phyloP scores from a whole-genome alignment of 2,797 vertebrate genomes.

The Aeoliscus strigatus region DNA sequence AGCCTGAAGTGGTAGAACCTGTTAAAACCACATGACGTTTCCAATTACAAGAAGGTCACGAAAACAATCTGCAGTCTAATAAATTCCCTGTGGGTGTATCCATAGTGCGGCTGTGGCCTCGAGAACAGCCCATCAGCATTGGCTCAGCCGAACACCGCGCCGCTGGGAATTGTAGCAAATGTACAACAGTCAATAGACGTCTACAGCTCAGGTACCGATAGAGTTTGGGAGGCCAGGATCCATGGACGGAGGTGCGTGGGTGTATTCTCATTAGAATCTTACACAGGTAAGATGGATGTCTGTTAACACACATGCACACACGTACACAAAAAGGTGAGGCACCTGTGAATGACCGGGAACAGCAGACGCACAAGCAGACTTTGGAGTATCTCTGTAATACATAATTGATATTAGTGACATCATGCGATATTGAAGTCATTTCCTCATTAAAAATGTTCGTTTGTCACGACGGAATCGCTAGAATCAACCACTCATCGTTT shows the following conservation, averaged over 20 bases:
- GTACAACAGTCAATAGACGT: slow-evolving; percentile 63
- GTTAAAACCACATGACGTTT: slow-evolving; percentile 58
- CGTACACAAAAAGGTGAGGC: slow-evolving; percentile 62
- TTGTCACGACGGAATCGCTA: slow-evolving; percentile 4
- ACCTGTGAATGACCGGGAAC: slow-evolving; percentile 72
- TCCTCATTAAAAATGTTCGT: slow-evolving; percentile 46
- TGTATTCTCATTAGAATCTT: slow-evolving; percentile 28
- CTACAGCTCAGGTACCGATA: slow-evolving; percentile 56
- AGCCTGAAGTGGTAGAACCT: slow-evolving; percentile 50
- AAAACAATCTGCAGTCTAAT: slow-evolving; percentile 52
- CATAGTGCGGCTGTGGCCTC: slow-evolving; percentile 31
- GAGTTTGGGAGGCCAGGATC: slow-evolving; percentile 55
- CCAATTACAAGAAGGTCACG: slow-evolving; percentile 56
- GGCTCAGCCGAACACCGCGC: slow-evolving; percentile 35
- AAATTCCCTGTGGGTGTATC: slow-evolving; percentile 35
- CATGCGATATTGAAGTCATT: slow-evolving; percentile 76
- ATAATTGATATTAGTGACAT: slow-evolving; percentile 71
- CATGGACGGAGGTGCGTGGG: slow-evolving; percentile 9
- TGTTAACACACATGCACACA: slow-evolving; percentile 57
- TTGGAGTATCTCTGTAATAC: slow-evolving; percentile 75
- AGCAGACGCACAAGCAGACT: slow-evolving; percentile 71
- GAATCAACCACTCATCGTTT: slow-evolving; percentile 15
- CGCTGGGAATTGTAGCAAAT: slow-evolving; percentile 53
- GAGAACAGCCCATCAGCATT: slow-evolving; percentile 25
- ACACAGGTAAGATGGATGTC: slow-evolving; percentile 32